Evolutionary conservation across 2,888 invertebrate species (phyloP), one percentile per base, ranked within the genome.

Genomic region (Rosalia funebris): DNA sequence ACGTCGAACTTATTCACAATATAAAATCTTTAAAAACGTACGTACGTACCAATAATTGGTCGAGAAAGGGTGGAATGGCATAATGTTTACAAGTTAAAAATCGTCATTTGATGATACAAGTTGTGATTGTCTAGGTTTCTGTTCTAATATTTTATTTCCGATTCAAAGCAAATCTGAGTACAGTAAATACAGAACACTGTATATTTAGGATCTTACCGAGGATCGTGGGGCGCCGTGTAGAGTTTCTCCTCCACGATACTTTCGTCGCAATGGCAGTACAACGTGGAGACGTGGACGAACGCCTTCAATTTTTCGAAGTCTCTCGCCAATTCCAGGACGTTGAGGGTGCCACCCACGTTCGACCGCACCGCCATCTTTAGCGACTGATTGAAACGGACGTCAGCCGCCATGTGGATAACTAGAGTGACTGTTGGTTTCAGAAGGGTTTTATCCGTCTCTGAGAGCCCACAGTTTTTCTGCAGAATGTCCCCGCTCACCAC

Each of bases 241-340:
- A 90, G 82, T 46, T 85, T 86, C 80, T 97, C 96, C 69, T 94
- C 91, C 10, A 96, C 77, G 0, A 87, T 81, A 0, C 84, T 82
- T 68, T 91, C 86, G 70, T 93, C 90, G 76, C 96, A 94, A 76
- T 96, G 94, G 68, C 95, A 93, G 80, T 94, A 97, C 0, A 95
- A 90, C 0, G 96, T 97, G 0, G 95, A 95, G 0, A 96, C 91
- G 79, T 97, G 95, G 1, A 95, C 85, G 70, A 94, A 88, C 0
- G 87, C 84, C 45, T 68, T 62, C 17, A 79, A 53, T 16, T 71
- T 69, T 19, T 65, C 63, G 52, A 75, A 76, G n/a, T 50, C 69
- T 11, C 62, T 57, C 0, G 68, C 71, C n/a, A 77, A 19, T 32
- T 75, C 72, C 10, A 77, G 60, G 1, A 75, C 58, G 16, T 69